Conservation (phyloP, 1,140 invertebrate species). For the Brachionus calyciflorus region DNA sequence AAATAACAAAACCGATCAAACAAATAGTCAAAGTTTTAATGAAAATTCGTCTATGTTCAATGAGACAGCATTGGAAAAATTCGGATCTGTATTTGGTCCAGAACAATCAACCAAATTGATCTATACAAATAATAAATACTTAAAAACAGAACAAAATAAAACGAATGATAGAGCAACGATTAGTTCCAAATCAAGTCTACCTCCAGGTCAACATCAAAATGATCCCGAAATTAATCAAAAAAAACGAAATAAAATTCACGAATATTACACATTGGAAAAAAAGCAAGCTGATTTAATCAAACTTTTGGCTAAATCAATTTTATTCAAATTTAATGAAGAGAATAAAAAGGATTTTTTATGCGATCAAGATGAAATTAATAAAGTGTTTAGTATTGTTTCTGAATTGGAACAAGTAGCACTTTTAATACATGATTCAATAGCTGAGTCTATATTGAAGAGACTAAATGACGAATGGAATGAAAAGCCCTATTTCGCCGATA, state of each 20-base stretch:
- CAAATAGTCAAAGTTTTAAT: not conserved
- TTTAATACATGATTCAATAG: not conserved
- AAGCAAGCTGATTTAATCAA: slow-evolving; percentile 27
- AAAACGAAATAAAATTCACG: slow-evolving; percentile 28
- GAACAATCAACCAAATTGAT: slow-evolving; percentile 11
- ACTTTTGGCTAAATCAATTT: not conserved
- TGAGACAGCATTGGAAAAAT: slow-evolving; percentile 15
- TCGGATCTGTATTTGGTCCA: slow-evolving; percentile 23
- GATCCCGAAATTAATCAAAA: not conserved
- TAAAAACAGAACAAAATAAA: not conserved
- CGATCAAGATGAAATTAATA: slow-evolving; percentile 12
- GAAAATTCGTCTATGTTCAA: slow-evolving; percentile 1
- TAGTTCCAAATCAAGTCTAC: not conserved
- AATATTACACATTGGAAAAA: slow-evolving; percentile 26
- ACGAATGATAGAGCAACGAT: not conserved
- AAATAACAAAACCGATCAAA: not conserved
- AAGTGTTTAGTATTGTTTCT: slow-evolving; percentile 9
- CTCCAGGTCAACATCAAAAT: not conserved
- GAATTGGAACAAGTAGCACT: slow-evolving; percentile 18
- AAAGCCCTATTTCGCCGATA: slow-evolving; percentile 40
- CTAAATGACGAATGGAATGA: not conserved
- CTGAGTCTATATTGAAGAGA: not conserved
- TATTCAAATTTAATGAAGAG: slow-evolving; percentile 1
- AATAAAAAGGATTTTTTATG: not conserved
- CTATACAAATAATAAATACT: not conserved